Conservation (phyloP, 2,888 invertebrate genomes). For the Apantesis nais region DNA sequence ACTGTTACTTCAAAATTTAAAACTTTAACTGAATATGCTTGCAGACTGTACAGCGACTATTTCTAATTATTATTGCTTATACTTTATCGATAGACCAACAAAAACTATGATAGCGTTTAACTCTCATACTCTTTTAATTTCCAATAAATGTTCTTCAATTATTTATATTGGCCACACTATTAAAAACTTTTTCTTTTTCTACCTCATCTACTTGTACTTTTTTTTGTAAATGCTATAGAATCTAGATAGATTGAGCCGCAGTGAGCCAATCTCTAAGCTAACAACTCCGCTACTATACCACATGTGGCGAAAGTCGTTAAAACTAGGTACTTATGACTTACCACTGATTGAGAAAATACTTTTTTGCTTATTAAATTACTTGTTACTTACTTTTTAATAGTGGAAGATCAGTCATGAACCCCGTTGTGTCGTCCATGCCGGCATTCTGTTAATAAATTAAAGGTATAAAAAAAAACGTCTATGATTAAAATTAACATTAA, state of each 20-base stretch:
- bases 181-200: conserved; percentile 23
- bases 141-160: conserved; percentile 23
- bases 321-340: conserved; percentile 19
- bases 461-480: conserved; percentile 1
- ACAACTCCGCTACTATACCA: conserved; percentile 20
- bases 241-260: conserved; percentile 19
- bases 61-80: conserved; percentile 5
- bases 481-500: not conserved
- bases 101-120: conserved; percentile 33
- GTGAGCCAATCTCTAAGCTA: conserved; percentile 18
- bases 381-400: conserved; percentile 93
- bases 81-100: conserved; percentile 35
- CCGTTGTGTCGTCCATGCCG: conserved; percentile 94
- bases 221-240: conserved; percentile 13
- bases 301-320: conserved; percentile 27
- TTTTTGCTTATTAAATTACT: conserved; percentile 18
- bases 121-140: conserved; percentile 34
- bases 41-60: conserved; percentile 19
- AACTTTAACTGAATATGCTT: conserved; percentile 4
- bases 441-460: conserved; percentile 87
- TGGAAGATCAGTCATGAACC: conserved; percentile 95
- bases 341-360: conserved; percentile 7
- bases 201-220: conserved; percentile 4
- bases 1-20: not conserved
- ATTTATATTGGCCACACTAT: conserved; percentile 34